Evolutionary conservation across 2,113 vertebrate species (phyloP).

Genomic region (Gasterosteus nipponicus): DNA sequence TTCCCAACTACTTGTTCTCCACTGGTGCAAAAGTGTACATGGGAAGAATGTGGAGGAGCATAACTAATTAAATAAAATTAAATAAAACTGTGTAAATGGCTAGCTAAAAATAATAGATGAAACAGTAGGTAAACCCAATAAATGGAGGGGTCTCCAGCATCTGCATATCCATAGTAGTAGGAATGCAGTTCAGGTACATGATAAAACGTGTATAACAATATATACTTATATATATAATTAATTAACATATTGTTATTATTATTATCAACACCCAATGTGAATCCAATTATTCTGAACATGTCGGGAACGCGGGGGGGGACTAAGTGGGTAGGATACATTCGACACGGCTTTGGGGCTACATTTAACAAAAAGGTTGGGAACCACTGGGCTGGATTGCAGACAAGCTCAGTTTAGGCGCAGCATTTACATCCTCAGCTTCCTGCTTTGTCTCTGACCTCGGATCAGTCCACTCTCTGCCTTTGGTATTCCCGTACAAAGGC

Average conservation of each 20-base stretch:
- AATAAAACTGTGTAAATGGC: background rate
- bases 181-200: background rate
- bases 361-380: background rate
- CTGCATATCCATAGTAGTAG: background rate
- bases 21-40: slow-evolving; percentile 3
- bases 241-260: no score
- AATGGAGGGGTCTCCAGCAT: background rate
- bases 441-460: slow-evolving; percentile 66
- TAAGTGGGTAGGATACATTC: background rate
- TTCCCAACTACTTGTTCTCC: background rate
- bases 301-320: slow-evolving; percentile 3
- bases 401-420: slow-evolving; percentile 45
- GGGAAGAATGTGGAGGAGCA: background rate
- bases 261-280: background rate
- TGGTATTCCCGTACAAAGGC: slow-evolving; percentile 78
- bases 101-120: background rate
- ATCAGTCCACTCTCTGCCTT: slow-evolving; percentile 61
- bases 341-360: background rate
- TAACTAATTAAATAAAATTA: background rate
- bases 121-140: background rate
- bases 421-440: slow-evolving; percentile 52
- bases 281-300: background rate
- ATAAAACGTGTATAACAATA: background rate
- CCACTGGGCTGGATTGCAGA: slow-evolving; percentile 16
- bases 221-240: background rate